Evolutionary conservation across 1,140 invertebrate species (phyloP).

Genomic region (Heliothis subflexa): DNA sequence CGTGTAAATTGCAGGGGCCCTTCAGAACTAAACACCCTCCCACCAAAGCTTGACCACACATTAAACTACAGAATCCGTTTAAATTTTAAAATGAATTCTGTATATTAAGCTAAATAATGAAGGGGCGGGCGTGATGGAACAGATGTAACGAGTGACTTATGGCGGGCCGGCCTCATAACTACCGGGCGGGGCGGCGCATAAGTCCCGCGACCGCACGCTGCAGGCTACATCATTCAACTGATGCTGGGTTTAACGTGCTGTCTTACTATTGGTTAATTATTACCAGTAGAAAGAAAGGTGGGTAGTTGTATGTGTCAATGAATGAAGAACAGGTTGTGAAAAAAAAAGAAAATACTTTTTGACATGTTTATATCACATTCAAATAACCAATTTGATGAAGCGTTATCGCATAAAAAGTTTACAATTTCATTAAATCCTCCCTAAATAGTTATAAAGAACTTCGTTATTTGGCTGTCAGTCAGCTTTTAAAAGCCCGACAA

Average conservation of each 20-base stretch:
- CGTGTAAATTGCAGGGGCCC: background rate
- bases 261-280: conserved; percentile 44
- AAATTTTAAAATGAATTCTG: conserved; percentile 59
- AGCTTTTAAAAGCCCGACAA: conserved; percentile 82
- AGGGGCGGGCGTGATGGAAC: conserved; percentile 66
- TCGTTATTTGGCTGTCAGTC: conserved; percentile 85
- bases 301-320: background rate
- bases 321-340: background rate
- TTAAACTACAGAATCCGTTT: conserved; percentile 17
- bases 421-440: conserved; percentile 81
- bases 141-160: conserved; percentile 74
- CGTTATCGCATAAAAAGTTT: conserved; percentile 71
- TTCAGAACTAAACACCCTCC: background rate
- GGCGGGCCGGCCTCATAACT: conserved; percentile 75
- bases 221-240: conserved; percentile 73
- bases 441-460: conserved; percentile 83
- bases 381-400: conserved; percentile 67
- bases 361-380: conserved; percentile 49
- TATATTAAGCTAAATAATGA: conserved; percentile 57
- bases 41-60: conserved; percentile 6
- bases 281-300: background rate
- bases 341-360: background rate
- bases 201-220: conserved; percentile 74
- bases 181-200: conserved; percentile 74
- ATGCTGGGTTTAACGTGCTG: conserved; percentile 63